Base-by-base conservation (phyloP, 2,888 invertebrate species). In the Ceratothoa steindachneri region DNA sequence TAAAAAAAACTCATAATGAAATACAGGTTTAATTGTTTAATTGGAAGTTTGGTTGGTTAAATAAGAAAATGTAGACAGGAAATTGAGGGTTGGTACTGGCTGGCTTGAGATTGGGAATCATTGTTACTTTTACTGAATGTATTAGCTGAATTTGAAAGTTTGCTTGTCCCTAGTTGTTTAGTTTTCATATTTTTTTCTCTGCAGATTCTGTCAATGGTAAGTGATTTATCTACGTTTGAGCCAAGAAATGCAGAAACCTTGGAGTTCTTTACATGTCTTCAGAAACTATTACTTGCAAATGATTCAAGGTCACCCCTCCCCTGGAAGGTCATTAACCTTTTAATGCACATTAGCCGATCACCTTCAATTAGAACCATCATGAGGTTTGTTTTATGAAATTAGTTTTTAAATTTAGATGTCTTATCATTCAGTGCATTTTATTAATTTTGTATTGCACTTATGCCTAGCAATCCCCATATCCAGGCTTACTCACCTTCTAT, bases 201-300 rank as follows among this genome's bases (percentile, higher is more conserved):
- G 19, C 53, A 78, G 78, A 75, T 73, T 51, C 22, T 78, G 60
- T 73, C 78, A 5, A 69, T 75, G 30, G 69, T 73, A 22, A 73
- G 30, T 67, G 75, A 78, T 24, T 30, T 75, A 28, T 28, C 31
- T 30, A 60, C 71, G 1, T 78, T 78, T 75, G 75, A 78, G 53
- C 73, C 78, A 27, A 67, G 73, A 27, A 60, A 68, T 7, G 31
- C 71, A 5, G 73, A 73, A 30, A 75, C 73, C 4, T 30, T 78
- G 52, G 78, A 78, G 53, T 75, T 78, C 51, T 78, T 75, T 52
- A 24, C 73, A 19, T 75, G 75, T 41, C 53, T 78, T 41, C 75
- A 75, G 64, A 30, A 73, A 31, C 67, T 75, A 24, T 55, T 78
- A 4, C 67, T 51, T 9, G 51, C 67, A 7, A 15, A 52, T 24